A percentile compares a stretch with the other conserved stretches of the same genome.
Conservation (phyloP, 1,140 invertebrate species). For the Helicoverpa zea region DNA sequence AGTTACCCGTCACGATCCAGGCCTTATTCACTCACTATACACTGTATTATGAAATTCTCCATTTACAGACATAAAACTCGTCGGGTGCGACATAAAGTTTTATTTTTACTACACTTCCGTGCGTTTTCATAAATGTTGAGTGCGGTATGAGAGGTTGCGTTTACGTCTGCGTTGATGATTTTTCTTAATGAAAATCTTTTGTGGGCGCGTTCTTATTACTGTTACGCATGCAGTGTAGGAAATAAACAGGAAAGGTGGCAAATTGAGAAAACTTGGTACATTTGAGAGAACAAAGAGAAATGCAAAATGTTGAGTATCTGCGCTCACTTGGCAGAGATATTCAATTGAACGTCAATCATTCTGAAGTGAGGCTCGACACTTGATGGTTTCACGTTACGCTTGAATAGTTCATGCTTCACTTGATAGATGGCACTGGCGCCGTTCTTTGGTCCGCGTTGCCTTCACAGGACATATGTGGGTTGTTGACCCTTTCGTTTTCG, state of each 20-base stretch:
- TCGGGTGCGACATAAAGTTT: conserved; percentile 45
- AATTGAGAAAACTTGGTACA: background rate
- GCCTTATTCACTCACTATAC: conserved; percentile 48
- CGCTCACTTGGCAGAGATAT: conserved; percentile 19
- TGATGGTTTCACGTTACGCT: conserved; percentile 34
- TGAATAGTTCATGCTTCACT: conserved; percentile 20
- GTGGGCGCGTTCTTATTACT: conserved; percentile 16
- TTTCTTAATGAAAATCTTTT: conserved; percentile 50
- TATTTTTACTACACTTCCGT: conserved; percentile 52
- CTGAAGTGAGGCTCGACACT: conserved; percentile 33
- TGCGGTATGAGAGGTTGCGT: conserved; percentile 1
- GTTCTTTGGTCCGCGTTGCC: conserved; percentile 21
- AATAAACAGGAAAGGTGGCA: conserved; percentile 9
- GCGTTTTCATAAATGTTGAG: conserved; percentile 48
- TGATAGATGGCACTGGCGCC: conserved; percentile 35
- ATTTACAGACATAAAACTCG: conserved; percentile 47
- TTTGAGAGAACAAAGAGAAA: background rate
- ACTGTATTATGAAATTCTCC: conserved; percentile 50
- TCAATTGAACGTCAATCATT: conserved; percentile 38
- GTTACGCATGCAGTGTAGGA: conserved; percentile 1
- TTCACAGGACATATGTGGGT: conserved; percentile 22
- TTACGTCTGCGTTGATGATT: conserved; percentile 38
- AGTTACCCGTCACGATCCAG: conserved; percentile 45
- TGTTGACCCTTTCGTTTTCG: background rate
- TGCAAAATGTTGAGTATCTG: conserved; percentile 6